Conservation (phyloP, 2,113 vertebrate species). For the Maccullochella peelii region DNA sequence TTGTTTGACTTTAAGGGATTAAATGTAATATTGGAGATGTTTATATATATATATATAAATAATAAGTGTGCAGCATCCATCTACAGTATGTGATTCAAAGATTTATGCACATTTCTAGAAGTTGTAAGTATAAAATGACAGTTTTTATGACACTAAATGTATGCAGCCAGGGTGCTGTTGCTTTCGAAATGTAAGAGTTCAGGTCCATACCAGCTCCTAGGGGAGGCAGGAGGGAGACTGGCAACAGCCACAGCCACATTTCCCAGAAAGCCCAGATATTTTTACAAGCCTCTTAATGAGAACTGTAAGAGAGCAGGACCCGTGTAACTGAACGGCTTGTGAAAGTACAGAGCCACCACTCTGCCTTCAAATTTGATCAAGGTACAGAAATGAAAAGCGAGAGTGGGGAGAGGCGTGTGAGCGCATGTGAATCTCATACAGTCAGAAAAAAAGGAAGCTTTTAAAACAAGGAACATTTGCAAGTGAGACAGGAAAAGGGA, state of each 20-base stretch:
- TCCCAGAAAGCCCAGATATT: slow-evolving; percentile 63
- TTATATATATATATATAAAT: too few relatives aligned
- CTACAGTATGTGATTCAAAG: background rate
- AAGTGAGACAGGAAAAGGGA: slow-evolving; percentile 36
- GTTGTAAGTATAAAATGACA: slow-evolving; percentile 3
- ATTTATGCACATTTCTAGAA: background rate
- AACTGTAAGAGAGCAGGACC: slow-evolving; percentile 42
- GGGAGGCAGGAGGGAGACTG: slow-evolving; percentile 27
- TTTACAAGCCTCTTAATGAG: slow-evolving; percentile 79
- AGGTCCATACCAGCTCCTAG: slow-evolving; percentile 15
- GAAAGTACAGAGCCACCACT: slow-evolving; percentile 55
- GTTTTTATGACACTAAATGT: slow-evolving; percentile 11
- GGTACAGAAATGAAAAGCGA: slow-evolving; percentile 39
- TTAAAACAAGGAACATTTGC: slow-evolving; percentile 46
- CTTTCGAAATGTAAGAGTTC: slow-evolving; percentile 26
- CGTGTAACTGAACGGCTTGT: slow-evolving; percentile 40
- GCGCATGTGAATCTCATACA: slow-evolving; percentile 23
- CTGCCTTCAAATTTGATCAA: slow-evolving; percentile 62
- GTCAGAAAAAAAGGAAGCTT: slow-evolving; percentile 6
- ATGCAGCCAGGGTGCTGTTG: slow-evolving; percentile 10
- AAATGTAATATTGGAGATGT: background rate
- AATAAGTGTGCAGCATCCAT: background rate
- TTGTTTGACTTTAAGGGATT: slow-evolving; percentile 4
- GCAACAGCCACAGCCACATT: slow-evolving; percentile 50
- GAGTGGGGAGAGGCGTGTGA: background rate